Conservation (phyloP, 2,113 vertebrate genomes). For the Smithornis capensis region DNA sequence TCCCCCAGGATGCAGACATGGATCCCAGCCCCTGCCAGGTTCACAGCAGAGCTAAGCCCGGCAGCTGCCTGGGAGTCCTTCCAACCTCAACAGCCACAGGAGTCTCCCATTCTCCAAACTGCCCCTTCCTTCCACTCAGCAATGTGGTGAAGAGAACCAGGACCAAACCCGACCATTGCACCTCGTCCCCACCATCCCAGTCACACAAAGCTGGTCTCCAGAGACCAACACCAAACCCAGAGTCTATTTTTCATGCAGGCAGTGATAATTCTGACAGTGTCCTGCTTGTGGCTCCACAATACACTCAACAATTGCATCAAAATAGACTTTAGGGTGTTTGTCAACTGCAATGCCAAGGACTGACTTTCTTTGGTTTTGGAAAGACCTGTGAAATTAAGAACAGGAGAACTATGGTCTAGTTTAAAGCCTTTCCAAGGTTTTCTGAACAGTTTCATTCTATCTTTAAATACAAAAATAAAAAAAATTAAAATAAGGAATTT, state of each 20-base stretch:
- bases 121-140: not conserved
- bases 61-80: not conserved
- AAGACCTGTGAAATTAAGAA: not conserved
- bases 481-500: not conserved
- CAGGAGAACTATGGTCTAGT: not conserved
- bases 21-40: not conserved
- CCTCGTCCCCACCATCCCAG: not conserved
- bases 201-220: not conserved
- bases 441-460: not conserved
- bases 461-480: not conserved
- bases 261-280: not conserved
- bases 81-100: not conserved
- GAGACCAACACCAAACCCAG: not conserved
- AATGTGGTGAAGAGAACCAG: not conserved
- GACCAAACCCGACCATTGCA: not conserved
- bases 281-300: not conserved
- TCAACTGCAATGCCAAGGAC: not conserved
- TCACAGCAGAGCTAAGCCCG: not conserved
- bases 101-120: not conserved
- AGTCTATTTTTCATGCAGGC: not conserved
- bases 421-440: not conserved
- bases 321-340: not conserved
- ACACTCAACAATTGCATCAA: not conserved
- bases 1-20: not conserved
- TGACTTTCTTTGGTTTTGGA: not conserved